A percentile compares a stretch with the other conserved stretches of the same genome.
These are phyloP conservation scores for Gymnodraco acuticeps DNA, from an alignment of 2,797 vertebrate genomes.

Conservation along the genomic window DNA sequence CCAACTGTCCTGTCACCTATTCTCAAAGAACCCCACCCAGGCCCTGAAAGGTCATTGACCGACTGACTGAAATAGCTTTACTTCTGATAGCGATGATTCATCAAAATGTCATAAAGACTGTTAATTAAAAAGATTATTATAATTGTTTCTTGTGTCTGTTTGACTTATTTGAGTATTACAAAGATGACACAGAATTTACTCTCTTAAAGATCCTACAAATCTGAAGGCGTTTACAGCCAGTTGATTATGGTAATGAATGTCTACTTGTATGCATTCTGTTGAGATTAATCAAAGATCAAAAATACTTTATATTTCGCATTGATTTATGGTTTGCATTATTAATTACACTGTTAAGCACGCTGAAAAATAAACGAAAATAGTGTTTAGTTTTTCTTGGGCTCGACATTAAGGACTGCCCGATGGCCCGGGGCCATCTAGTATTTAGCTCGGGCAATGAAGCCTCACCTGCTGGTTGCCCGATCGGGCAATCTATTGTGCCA, in stretches of 20 bases:
- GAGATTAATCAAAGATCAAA: neutral
- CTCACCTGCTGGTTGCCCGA: no score
- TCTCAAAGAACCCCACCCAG: constrained; percentile 2
- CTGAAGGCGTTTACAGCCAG: neutral
- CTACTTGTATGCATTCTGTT: neutral
- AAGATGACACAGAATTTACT: neutral
- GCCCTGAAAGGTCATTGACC: neutral
- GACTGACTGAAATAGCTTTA: constrained; percentile 12
- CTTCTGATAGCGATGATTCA: constrained; percentile 21
- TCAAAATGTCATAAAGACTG: constrained; percentile 33
- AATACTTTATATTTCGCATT: neutral
- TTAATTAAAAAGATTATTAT: constrained; percentile 59
- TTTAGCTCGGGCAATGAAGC: no score
- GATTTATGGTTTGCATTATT: neutral
- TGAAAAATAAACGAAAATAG: no score
- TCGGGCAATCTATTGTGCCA: no score
- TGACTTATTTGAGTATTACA: constrained; percentile 1
- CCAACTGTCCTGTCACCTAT: neutral
- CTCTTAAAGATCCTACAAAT: neutral
- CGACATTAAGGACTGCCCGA: no score
- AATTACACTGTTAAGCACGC: no score
- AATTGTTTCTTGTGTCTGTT: constrained; percentile 28
- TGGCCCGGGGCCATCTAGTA: no score
- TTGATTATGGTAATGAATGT: neutral
- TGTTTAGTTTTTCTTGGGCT: no score